A percentile compares a stretch with the other conserved stretches of the same genome.
Evolutionary conservation across 2,113 vertebrate genomes (phyloP).

Genomic region (Elephantulus edwardii): DNA sequence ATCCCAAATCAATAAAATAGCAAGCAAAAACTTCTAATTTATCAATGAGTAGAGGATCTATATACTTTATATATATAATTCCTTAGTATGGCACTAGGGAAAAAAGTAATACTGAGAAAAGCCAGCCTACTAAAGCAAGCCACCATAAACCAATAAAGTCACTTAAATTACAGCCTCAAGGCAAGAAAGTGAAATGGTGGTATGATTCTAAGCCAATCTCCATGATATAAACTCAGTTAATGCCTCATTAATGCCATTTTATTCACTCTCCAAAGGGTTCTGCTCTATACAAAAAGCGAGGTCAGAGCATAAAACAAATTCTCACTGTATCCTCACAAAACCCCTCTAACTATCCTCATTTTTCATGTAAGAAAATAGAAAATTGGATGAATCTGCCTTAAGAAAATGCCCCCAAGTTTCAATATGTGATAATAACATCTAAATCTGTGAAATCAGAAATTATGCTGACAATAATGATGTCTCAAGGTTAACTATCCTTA

Average conservation of each 20-base stretch:
- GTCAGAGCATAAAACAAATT: background rate
- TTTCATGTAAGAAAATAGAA: background rate
- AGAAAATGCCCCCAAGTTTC: background rate
- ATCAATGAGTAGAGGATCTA: background rate
- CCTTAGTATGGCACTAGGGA: background rate
- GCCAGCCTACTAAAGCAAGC: background rate
- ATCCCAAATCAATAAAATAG: background rate
- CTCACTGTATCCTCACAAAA: background rate
- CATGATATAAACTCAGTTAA: background rate
- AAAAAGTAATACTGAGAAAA: background rate
- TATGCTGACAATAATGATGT: background rate
- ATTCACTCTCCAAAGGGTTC: background rate
- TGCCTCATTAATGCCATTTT: background rate
- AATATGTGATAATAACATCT: background rate
- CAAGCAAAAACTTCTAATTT: background rate
- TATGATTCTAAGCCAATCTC: background rate
- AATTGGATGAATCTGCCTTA: background rate
- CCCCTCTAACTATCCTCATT: background rate
- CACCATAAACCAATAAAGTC: background rate
- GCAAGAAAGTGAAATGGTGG: background rate
- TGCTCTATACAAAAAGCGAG: background rate
- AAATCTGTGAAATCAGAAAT: background rate
- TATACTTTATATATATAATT: background rate
- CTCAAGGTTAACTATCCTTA: constrained; percentile 78
- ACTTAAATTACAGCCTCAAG: background rate